Base-by-base conservation (phyloP, 2,888 invertebrate genomes). In the Leptura quadrifasciata region DNA sequence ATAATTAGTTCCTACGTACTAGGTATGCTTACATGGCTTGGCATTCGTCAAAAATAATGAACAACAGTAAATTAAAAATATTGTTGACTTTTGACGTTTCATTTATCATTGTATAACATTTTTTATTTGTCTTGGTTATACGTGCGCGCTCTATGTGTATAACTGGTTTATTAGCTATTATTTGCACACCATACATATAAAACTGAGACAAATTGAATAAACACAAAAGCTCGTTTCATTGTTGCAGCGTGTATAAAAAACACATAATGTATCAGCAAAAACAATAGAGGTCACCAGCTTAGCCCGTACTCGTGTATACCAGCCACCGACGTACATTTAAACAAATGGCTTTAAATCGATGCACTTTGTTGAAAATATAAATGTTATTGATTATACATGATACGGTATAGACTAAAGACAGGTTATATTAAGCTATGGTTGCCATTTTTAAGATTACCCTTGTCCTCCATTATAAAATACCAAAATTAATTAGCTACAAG, bases 111-210 rank as follows among this genome's bases (percentile, higher is more conserved):
- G 55, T 70, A 12, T 58, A 39, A 60, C 39, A n/a, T 21, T 57
- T 71, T 70, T 61, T 71, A 61, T 71, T 60, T 52, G 61, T 8
- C 0, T 52, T 61, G 9, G 17, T 39, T 17, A 52, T 47, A 24
- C 55, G 35, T 8, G 39, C 35, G 24, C 15, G n/a, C 21, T 57
- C n/a, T 39, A 17, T 61, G 61, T 61, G 52, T 71, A 27, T 71
- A 60, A 39, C 61, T 39, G 69, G 71, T 71, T 61, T 61, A 71
- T 61, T 61, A 71, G 61, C 71, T 71, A 71, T 61, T 71, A 71
- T 71, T 71, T 61, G 61, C 71, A 71, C 61, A 52, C 61, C 71
- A 27, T 61, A 54, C 61, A 27, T 60, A 61, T 54, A 61, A 31
- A 69, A 57, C 68, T 60, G 47, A 57, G 39, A 71, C 60, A 71